A percentile compares a stretch with the other conserved stretches of the same genome.
Evolutionary conservation across 2,888 invertebrate species (phyloP).

Genomic region (Acanthosepion pharaonis): DNA sequence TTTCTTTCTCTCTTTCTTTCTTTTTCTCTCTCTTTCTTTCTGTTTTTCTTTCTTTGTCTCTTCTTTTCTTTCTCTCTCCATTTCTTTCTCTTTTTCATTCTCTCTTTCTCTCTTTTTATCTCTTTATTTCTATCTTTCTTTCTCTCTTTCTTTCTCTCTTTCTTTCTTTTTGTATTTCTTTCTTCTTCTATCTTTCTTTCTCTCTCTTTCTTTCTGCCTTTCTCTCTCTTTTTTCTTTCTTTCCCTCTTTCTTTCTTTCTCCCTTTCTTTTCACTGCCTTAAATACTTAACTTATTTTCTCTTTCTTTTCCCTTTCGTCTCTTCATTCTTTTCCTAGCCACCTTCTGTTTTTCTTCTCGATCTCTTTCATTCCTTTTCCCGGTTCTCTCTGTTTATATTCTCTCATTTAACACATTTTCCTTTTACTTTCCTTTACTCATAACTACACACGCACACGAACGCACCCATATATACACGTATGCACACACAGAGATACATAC

Average conservation of each 20-base stretch:
- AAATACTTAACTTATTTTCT: no score
- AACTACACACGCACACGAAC: no score
- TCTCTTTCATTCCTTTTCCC: no score
- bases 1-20: neutral
- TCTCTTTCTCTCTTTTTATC: neutral
- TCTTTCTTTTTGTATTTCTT: neutral
- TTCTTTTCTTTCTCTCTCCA: fast-evolving
- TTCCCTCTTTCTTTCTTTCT: neutral
- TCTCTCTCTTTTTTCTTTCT: neutral
- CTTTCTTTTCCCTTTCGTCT: no score
- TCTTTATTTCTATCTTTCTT: no score
- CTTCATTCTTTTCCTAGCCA: no score
- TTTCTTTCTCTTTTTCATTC: neutral
- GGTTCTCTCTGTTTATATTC: no score
- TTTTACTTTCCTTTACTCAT: no score
- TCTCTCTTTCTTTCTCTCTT: neutral
- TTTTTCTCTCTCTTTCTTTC: neutral
- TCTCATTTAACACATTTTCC: no score
- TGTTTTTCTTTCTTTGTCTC: neutral
- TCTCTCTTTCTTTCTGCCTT: neutral
- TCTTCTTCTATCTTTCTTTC: neutral
- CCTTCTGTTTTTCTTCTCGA: no score
- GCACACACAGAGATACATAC: no score
- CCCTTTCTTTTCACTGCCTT: neutral
- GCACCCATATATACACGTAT: no score